A percentile compares a stretch with the other conserved stretches of the same genome.
phyloP scores from a whole-genome alignment of 2,113 vertebrate species.

The Anhinga rufa region DNA sequence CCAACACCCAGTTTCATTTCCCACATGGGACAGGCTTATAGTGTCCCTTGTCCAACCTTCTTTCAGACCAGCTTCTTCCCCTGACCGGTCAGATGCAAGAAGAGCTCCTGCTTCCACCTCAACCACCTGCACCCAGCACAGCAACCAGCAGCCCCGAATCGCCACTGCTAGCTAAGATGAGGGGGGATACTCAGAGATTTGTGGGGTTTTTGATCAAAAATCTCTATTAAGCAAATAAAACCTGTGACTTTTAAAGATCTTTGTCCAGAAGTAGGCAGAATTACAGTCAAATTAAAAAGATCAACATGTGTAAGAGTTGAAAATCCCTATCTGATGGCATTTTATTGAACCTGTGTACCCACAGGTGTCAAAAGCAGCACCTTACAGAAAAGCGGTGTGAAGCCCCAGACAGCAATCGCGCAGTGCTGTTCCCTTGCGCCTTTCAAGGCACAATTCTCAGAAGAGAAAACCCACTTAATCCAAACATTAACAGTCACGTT shows the following conservation, averaged over 20 bases:
- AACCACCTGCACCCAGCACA: not conserved
- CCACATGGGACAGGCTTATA: not conserved
- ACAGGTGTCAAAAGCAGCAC: not conserved
- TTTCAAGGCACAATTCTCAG: not conserved
- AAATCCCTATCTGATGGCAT: not conserved
- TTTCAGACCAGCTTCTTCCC: not conserved
- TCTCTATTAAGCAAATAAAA: not conserved
- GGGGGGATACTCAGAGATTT: not conserved
- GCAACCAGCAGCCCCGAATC: not conserved
- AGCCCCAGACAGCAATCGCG: rapidly evolving
- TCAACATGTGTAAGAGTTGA: rapidly evolving
- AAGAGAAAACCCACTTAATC: not conserved
- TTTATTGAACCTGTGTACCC: not conserved
- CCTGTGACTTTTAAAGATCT: not conserved
- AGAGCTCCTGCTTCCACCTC: not conserved
- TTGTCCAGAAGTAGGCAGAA: not conserved
- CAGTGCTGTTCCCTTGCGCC: rapidly evolving
- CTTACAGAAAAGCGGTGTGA: rapidly evolving
- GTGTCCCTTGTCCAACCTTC: not conserved
- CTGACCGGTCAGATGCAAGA: rapidly evolving
- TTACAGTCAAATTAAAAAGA: not conserved
- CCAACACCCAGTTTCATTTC: not conserved
- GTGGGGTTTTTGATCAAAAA: not conserved
- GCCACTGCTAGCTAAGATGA: not conserved
- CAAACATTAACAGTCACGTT: rapidly evolving